These are phyloP conservation scores for Caenorhabditis plicata DNA, from an alignment of 2,888 invertebrate genomes.

Conservation along the genomic window DNA sequence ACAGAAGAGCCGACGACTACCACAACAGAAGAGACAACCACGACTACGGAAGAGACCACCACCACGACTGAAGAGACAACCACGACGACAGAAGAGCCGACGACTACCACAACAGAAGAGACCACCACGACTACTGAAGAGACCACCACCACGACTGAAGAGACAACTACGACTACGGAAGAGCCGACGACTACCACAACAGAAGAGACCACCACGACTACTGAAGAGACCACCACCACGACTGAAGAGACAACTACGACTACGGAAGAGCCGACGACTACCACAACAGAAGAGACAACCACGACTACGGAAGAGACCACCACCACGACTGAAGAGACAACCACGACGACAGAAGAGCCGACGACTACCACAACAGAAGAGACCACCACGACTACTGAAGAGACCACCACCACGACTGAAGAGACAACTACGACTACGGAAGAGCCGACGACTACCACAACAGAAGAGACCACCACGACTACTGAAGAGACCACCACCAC, in stretches of 20 bases:
- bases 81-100: too few species aligned
- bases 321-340: not conserved
- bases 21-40: too few species aligned
- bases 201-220: not conserved
- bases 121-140: conserved; percentile 4
- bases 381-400: conserved; percentile 5
- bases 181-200: conserved; percentile 8
- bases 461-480: too few species aligned
- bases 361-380: conserved; percentile 1
- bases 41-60: too few species aligned
- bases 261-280: too few species aligned
- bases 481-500: conserved; percentile 10
- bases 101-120: conserved; percentile 7
- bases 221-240: not conserved
- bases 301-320: conserved; percentile 3
- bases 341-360: conserved; percentile 3
- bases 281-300: not conserved
- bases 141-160: conserved; percentile 3
- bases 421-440: conserved; percentile 5
- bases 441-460: conserved; percentile 3
- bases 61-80: conserved; percentile 5
- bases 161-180: conserved; percentile 7
- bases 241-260: not conserved
- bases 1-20: too few species aligned
- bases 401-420: not conserved